Base-by-base conservation (phyloP, 2,888 invertebrate genomes). In the Odontocerum albicorne region DNA sequence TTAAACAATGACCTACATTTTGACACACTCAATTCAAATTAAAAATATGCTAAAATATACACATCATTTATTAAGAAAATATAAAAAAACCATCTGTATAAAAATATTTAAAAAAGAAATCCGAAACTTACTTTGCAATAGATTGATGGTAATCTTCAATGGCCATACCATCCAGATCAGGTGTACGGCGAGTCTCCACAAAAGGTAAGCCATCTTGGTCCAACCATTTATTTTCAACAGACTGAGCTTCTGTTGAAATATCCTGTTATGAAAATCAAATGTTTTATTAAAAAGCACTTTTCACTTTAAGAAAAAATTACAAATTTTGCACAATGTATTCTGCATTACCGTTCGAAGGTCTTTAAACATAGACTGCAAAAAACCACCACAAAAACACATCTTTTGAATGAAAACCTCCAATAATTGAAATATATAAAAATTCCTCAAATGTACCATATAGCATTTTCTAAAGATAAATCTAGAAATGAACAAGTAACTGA, bases 91-190 rank as follows among this genome's bases (percentile, higher is more conserved):
- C n/a, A n/a, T n/a, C n/a, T n/a, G n/a, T n/a, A n/a, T n/a, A n/a
- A n/a, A n/a, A n/a, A n/a, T n/a, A n/a, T n/a, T n/a, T n/a, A n/a
- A n/a, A n/a, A n/a, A n/a, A n/a, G n/a, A n/a, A n/a, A n/a, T n/a
- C n/a, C n/a, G n/a, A n/a, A n/a, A 79, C 87, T 83, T 74, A 90
- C 90, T 88, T 87, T 65, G 88, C 85, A 68, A 90, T 85, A 31
- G 89, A 89, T 65, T 88, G 87, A 71, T 89, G 88, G 68, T 88
- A 90, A 67, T 88, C 87, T 64, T 90, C 92, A 69, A 91, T 73
- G 67, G 92, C 92, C 74, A 87, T 86, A 64, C 85, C 87, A 67
- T 93, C 92, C 64, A 88, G 84, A 66, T 88, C 88, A 8, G 88
- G 87, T 43, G 87, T 87, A 62, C 84, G 80, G 66, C 86, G 79